phyloP scores from a whole-genome alignment of 53 echinoderm and acorn worm species.

The Holothuria leucospilota region DNA sequence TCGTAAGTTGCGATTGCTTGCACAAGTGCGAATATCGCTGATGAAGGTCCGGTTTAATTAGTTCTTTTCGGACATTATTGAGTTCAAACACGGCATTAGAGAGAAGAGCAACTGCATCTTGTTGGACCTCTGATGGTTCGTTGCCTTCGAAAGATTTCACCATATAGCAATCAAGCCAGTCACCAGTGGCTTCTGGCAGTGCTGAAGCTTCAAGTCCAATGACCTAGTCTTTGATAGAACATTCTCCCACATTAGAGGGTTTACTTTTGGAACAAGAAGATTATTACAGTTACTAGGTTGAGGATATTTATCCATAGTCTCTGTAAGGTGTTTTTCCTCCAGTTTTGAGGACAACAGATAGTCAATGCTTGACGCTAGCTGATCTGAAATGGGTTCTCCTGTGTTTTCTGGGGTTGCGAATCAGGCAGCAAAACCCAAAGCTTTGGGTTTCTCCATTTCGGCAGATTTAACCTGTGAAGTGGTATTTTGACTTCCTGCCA shows the following conservation, averaged over 20 bases:
- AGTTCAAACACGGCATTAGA: slow-evolving; percentile 32
- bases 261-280: slow-evolving; percentile 18
- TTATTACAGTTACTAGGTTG: not conserved
- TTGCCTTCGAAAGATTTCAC: not conserved
- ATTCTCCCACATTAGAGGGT: too few relatives aligned
- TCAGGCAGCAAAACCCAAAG: too few relatives aligned
- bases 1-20: not conserved
- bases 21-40: not conserved
- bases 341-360: slow-evolving; percentile 17
- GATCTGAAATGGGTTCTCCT: not conserved
- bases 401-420: not conserved
- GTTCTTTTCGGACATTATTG: slow-evolving; percentile 10
- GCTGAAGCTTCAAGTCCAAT: too few relatives aligned
- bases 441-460: too few relatives aligned
- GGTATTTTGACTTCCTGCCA: too few relatives aligned
- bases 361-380: not conserved
- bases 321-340: too few relatives aligned
- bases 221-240: not conserved
- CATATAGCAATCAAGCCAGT: too few relatives aligned
- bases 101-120: slow-evolving; percentile 21
- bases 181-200: too few relatives aligned
- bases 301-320: slow-evolving; percentile 12
- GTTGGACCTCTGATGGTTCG: not conserved
- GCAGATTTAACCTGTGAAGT: too few relatives aligned
- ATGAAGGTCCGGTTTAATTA: slow-evolving; percentile 24